These are phyloP conservation scores for Rhagonycha lutea DNA, from an alignment of 2,888 invertebrate genomes.

Conservation along the genomic window DNA sequence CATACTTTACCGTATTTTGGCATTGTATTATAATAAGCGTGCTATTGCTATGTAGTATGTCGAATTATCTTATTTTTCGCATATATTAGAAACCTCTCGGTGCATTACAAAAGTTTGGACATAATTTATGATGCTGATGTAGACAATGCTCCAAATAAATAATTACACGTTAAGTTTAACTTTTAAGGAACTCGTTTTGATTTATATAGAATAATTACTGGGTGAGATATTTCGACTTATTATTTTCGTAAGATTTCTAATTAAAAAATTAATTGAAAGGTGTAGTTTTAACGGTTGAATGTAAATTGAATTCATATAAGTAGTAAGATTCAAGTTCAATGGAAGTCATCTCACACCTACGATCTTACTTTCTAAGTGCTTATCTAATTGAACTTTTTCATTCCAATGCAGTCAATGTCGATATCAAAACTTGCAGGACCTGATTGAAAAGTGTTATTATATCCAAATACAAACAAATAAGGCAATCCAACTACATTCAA, in stretches of 20 bases:
- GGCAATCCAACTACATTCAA: not conserved
- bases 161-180: constrained; percentile 1
- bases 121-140: not conserved
- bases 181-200: constrained; percentile 3
- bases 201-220: constrained; percentile 2
- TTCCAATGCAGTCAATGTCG: not conserved
- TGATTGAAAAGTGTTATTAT: not conserved
- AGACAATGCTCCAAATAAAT: constrained; percentile 8
- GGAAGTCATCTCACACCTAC: not conserved
- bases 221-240: not conserved
- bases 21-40: constrained; percentile 33
- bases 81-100: constrained; percentile 11
- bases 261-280: not conserved
- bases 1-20: constrained; percentile 30
- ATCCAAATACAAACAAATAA: not conserved
- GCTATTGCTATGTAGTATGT: constrained; percentile 21
- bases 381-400: not conserved
- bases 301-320: not conserved
- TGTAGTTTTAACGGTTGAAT: not conserved
- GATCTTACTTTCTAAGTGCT: not conserved
- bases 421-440: not conserved
- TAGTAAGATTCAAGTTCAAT: not conserved
- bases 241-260: not conserved
- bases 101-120: constrained; percentile 4
- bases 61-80: constrained; percentile 12